Evolutionary conservation across 2,888 invertebrate genomes (phyloP), one percentile per base, ranked within the genome.

Genomic region (Priocnemis perturbator): DNA sequence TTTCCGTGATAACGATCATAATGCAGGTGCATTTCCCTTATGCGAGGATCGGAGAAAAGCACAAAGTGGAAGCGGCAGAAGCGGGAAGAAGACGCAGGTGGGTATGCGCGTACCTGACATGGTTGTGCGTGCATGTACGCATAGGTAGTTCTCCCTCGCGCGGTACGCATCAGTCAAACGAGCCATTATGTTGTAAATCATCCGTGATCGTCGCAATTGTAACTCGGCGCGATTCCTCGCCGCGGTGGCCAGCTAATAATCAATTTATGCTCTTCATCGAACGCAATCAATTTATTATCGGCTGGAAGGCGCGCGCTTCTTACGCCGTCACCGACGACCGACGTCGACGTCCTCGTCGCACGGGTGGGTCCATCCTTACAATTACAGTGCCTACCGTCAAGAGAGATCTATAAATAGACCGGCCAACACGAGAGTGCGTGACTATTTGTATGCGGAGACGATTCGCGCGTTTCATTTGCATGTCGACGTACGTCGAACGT

Each of bases 151-250:
- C 26, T n/a, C 3, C 2, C 47, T 62, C 44, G 66, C 37, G 37
- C 69, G 66, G 70, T 60, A 61, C 70, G 71, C 76, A 73, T 83
- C 82, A 73, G 78, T 82, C 79, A 79, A 81, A 77, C 74, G 75
- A 65, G 67, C 76, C 78, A 83, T 83, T 84, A 83, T 63, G 80
- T 74, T 78, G 79, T 83, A 82, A 84, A 84, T 84, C 85, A 83
- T 79, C 69, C 69, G 68, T 69, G 77, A 79, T 82, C 78, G 78
- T 78, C 73, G 65, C 80, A 83, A 79, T 74, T 77, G 78, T 77
- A 81, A 83, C 81, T 75, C 66, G 52, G 45, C 19, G 59, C 37
- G 48, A n/a, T n/a, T n/a, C n/a, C n/a, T n/a, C n/a, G n/a, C 64
- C 64, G 60, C 56, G 70, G 59, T 52, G 45, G 73, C 62, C 69